These are phyloP conservation scores for Chrysodeixis includens DNA, from an alignment of 2,888 invertebrate genomes.

Conservation along the genomic window DNA sequence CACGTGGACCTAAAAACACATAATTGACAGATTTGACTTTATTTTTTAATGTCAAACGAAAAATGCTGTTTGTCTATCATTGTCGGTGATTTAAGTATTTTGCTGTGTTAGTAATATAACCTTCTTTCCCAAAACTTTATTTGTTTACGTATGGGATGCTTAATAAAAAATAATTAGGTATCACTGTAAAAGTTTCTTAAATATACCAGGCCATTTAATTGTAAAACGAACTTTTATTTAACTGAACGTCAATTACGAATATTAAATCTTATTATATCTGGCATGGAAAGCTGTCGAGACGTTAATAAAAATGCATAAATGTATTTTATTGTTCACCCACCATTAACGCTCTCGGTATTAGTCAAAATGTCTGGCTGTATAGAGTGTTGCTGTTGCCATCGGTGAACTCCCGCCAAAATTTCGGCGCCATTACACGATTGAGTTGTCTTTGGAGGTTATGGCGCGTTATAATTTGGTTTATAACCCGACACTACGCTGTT, in stretches of 20 bases:
- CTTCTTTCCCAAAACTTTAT: too few species aligned
- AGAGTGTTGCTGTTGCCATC: constrained; percentile 66
- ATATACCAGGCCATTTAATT: too few species aligned
- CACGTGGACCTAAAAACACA: constrained; percentile 23
- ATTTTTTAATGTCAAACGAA: not conserved
- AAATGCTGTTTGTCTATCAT: not conserved
- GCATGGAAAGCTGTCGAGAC: constrained; percentile 54
- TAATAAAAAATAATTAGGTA: too few species aligned
- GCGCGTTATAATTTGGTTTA: constrained; percentile 88
- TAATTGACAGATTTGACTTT: constrained; percentile 7
- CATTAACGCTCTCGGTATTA: constrained; percentile 78
- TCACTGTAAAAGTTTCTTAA: too few species aligned
- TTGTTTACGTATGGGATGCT: too few species aligned
- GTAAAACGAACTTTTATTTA: not conserved
- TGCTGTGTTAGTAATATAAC: not conserved
- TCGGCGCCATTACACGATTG: constrained; percentile 87
- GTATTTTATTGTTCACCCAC: constrained; percentile 82
- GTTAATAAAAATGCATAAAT: constrained; percentile 76
- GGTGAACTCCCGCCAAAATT: constrained; percentile 80
- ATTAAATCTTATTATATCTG: constrained; percentile 38
- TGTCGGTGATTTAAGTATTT: not conserved
- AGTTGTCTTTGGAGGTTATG: constrained; percentile 85
- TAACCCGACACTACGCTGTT: constrained; percentile 82
- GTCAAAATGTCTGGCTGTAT: constrained; percentile 74
- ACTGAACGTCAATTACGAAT: constrained; percentile 23